Conservation (phyloP, 2,113 vertebrate genomes). For the Tapirus terrestris region DNA sequence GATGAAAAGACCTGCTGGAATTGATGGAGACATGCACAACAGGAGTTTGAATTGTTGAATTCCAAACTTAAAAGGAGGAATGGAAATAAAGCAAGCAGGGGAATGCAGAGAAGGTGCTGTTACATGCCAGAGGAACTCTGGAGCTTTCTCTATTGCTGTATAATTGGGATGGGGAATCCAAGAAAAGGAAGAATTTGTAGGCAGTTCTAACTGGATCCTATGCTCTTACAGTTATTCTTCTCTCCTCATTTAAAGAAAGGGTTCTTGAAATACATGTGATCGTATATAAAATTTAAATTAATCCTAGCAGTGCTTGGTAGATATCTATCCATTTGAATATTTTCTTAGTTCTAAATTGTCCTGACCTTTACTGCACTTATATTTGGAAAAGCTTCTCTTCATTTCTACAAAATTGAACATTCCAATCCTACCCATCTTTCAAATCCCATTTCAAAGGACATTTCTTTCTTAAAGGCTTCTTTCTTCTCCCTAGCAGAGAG, state of each 20-base stretch:
- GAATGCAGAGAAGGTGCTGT: neutral
- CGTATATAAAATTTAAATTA: neutral
- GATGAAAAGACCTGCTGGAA: neutral
- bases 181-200: neutral
- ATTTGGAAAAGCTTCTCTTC: neutral
- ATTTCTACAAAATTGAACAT: neutral
- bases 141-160: neutral
- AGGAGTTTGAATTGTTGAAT: neutral
- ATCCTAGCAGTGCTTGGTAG: neutral
- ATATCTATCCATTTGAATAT: neutral
- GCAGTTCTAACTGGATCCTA: neutral
- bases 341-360: constrained; percentile 18
- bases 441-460: constrained; percentile 17
- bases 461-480: neutral
- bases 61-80: neutral
- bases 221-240: neutral
- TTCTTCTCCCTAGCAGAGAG: neutral
- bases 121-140: neutral
- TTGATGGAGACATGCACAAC: neutral
- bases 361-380: neutral
- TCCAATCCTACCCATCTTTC: constrained; percentile 13
- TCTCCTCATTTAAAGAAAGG: neutral
- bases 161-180: neutral
- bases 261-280: neutral
- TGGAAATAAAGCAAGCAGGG: neutral